A percentile compares a stretch with the other conserved stretches of the same genome.
Evolutionary conservation across 1,140 invertebrate genomes (phyloP).

Genomic region (Zaprionus inermis): DNA sequence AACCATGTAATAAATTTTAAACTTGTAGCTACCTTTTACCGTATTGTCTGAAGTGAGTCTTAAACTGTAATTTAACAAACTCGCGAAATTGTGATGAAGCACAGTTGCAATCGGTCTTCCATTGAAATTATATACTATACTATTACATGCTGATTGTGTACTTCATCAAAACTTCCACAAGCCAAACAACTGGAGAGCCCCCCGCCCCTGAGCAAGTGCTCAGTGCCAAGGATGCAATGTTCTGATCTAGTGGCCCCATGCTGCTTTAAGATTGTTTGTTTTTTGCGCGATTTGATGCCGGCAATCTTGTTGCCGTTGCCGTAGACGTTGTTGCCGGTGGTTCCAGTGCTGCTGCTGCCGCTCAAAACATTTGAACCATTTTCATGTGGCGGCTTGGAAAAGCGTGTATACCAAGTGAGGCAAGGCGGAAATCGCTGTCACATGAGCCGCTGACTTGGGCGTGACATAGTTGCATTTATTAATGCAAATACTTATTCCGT

Average conservation of each 20-base stretch:
- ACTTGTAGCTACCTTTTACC: slow-evolving; percentile 12
- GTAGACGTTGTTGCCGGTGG: slow-evolving; percentile 15
- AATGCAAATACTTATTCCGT: slow-evolving; percentile 72
- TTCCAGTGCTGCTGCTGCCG: slow-evolving; percentile 17
- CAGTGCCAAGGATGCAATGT: slow-evolving; percentile 3
- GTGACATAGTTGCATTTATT: slow-evolving; percentile 81
- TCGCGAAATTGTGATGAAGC: slow-evolving; percentile 8
- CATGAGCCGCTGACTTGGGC: slow-evolving; percentile 66
- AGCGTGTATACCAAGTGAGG: slow-evolving; percentile 37
- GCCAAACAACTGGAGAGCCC: slow-evolving; percentile 10
- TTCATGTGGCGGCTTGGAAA: slow-evolving; percentile 33
- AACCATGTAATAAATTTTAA: slow-evolving; percentile 11
- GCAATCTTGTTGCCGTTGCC: slow-evolving; percentile 32
- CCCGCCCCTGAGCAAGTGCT: slow-evolving; percentile 8
- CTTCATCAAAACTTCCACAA: slow-evolving; percentile 20
- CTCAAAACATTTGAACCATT: slow-evolving; percentile 69
- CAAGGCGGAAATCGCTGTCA: slow-evolving; percentile 57
- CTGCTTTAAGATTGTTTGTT: slow-evolving; percentile 66
- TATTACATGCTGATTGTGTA: slow-evolving; percentile 22
- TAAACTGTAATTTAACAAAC: slow-evolving; percentile 15
- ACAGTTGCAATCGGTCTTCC: slow-evolving; percentile 13
- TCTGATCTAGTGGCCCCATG: slow-evolving; percentile 54
- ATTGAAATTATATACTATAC: slow-evolving; percentile 12
- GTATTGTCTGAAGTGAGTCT: slow-evolving; percentile 10
- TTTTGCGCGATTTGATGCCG: slow-evolving; percentile 60